phyloP scores from a whole-genome alignment of 2,113 vertebrate species.

The Orthochromis indermauri region DNA sequence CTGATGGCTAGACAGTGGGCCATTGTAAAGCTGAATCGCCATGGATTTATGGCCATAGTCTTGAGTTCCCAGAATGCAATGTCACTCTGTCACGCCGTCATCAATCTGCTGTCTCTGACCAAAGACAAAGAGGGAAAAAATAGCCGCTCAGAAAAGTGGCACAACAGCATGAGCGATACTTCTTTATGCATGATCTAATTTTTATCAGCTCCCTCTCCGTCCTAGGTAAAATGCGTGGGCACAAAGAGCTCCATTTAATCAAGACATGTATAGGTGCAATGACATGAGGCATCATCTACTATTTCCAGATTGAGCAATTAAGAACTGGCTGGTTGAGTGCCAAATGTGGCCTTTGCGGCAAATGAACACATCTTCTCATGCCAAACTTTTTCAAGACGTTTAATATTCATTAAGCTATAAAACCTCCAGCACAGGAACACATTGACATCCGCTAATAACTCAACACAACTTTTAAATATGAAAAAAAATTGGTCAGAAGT shows the following conservation, averaged over 20 bases:
- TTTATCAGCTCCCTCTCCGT: conserved; percentile 31
- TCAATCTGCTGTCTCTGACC: conserved; percentile 56
- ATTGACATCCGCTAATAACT: background rate
- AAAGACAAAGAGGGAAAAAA: conserved; percentile 21
- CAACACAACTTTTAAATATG: background rate
- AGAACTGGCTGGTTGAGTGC: conserved; percentile 34
- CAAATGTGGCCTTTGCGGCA: conserved; percentile 41
- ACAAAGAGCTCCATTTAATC: conserved; percentile 16
- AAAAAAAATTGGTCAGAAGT: background rate
- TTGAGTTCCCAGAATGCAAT: conserved; percentile 66
- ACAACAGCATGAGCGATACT: background rate
- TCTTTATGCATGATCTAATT: conserved; percentile 34
- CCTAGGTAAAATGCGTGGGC: background rate
- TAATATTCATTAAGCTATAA: conserved; percentile 47
- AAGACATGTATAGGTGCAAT: background rate
- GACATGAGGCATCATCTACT: conserved; percentile 25
- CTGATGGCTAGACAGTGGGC: conserved; percentile 59
- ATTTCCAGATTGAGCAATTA: conserved; percentile 45
- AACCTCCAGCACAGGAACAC: background rate
- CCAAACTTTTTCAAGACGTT: conserved; percentile 37
- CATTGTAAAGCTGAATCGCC: conserved; percentile 64
- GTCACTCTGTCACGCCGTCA: conserved; percentile 54
- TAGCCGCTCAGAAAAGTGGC: background rate
- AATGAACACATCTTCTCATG: conserved; percentile 40
- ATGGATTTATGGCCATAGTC: conserved; percentile 60